A percentile compares a stretch with the other conserved stretches of the same genome.
These are phyloP conservation scores for Thomomys bottae DNA, from an alignment of 2,113 vertebrate species.

Conservation along the genomic window DNA sequence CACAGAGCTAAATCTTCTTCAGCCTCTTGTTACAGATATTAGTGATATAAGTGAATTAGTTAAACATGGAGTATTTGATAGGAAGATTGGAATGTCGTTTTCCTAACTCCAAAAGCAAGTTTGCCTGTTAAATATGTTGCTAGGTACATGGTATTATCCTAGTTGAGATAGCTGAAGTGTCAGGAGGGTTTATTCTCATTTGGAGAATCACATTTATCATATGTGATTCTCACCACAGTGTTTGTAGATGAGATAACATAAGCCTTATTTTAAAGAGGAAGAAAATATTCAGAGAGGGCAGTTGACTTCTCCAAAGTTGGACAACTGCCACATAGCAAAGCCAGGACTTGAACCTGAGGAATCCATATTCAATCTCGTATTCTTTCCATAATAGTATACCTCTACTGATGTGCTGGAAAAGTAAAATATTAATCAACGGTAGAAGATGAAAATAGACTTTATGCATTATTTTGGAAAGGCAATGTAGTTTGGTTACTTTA, in stretches of 20 bases:
- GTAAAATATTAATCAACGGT: not conserved
- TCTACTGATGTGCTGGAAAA: not conserved
- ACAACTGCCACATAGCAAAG: not conserved
- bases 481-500: not conserved
- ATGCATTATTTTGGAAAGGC: not conserved
- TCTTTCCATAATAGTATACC: not conserved
- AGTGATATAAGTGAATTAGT: not conserved
- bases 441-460: not conserved
- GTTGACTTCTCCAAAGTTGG: not conserved
- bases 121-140: not conserved
- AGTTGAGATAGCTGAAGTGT: not conserved
- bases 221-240: not conserved
- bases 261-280: not conserved
- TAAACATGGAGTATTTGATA: not conserved
- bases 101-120: not conserved
- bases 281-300: not conserved
- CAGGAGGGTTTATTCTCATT: not conserved
- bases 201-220: constrained; percentile 22
- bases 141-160: not conserved
- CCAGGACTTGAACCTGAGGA: not conserved
- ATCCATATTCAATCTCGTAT: not conserved
- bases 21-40: not conserved
- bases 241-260: constrained; percentile 22
- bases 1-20: not conserved
- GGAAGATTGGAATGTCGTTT: not conserved